phyloP scores from a whole-genome alignment of 2,113 vertebrate genomes.

The Ochotona princeps region DNA sequence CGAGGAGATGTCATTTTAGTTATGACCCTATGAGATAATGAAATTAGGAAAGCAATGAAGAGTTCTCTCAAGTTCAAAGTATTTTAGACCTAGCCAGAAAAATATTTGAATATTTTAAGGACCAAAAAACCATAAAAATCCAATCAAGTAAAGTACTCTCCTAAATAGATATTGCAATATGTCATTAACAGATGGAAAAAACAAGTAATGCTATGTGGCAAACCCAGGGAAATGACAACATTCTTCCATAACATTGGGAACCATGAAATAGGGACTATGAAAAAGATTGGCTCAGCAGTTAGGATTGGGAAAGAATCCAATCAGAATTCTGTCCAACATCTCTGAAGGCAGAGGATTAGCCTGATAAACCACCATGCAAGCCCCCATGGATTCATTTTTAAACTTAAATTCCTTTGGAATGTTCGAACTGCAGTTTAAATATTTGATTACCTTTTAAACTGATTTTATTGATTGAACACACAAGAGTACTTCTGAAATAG shows the following conservation, averaged over 20 bases:
- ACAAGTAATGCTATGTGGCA: background rate
- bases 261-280: no score
- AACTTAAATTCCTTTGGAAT: no score
- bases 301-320: background rate
- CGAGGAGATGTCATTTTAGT: background rate
- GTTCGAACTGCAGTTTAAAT: background rate
- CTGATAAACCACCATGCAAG: no score
- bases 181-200: background rate
- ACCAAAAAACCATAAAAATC: background rate
- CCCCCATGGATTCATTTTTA: no score
- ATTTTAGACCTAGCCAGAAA: background rate
- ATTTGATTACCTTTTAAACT: constrained; percentile 9
- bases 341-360: background rate
- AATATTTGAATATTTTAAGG: background rate
- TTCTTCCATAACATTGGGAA: background rate
- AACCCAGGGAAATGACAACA: background rate
- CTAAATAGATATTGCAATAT: background rate
- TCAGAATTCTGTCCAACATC: background rate
- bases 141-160: background rate
- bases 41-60: background rate
- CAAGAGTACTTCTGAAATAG: no score
- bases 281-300: background rate
- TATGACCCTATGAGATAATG: background rate
- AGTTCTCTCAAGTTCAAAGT: background rate
- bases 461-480: no score